These are phyloP conservation scores for Nezara viridula DNA, from an alignment of 2,888 invertebrate genomes.

Conservation along the genomic window DNA sequence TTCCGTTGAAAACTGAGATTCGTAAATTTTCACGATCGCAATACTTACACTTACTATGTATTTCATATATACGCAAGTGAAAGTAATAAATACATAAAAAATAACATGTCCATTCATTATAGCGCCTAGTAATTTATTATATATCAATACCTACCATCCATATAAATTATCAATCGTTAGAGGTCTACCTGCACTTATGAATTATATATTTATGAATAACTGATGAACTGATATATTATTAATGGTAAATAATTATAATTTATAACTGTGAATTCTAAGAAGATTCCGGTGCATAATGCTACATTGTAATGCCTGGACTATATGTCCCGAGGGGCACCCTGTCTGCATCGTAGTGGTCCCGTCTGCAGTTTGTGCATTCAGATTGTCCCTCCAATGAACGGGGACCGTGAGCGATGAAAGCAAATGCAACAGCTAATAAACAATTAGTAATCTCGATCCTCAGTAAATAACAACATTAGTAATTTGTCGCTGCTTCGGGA, in stretches of 20 bases:
- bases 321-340: neutral
- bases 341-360: neutral
- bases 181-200: neutral
- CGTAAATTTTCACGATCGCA: too few species aligned
- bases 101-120: too few species aligned
- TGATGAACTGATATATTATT: neutral
- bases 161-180: neutral
- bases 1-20: too few species aligned
- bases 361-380: conserved; percentile 29
- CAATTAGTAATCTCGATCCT: conserved; percentile 33
- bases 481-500: neutral
- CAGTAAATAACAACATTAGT: conserved; percentile 40
- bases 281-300: neutral
- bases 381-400: neutral
- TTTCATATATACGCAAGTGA: too few species aligned
- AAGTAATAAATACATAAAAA: too few species aligned
- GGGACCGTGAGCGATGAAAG: neutral
- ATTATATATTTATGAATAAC: neutral
- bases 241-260: conserved; percentile 11
- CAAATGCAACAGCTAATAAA: conserved; percentile 29
- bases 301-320: neutral
- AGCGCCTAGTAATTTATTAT: neutral
- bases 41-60: too few species aligned
- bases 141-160: neutral
- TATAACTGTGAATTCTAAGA: neutral